Evolutionary conservation across 37 sponge, comb jelly and placozoan species (phyloP), one percentile per base, ranked within the genome.

Genomic region (Eunapius fragilis): DNA sequence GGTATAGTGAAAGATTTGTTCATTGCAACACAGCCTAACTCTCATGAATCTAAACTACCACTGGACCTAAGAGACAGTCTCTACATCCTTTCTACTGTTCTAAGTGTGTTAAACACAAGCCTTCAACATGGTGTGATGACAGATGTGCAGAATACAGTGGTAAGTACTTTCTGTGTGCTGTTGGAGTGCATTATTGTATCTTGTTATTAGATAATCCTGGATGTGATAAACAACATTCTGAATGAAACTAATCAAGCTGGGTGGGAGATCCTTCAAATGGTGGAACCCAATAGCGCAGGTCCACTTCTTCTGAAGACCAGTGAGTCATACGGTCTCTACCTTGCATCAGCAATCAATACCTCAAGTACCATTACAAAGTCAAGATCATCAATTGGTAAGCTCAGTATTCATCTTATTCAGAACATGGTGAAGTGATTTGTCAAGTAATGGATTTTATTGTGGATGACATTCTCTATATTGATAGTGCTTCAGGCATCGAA

Each of bases 261-360:
- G 30, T 84, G 49, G 49, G 17, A 84, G 7, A 25, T 30, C 48
- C 76, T 84, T 24, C 75, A 84, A 45, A 27, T 9, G 17, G 85
- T 33, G 0, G 26, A 80, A 13, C 80, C 71, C 32, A n/a, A 41
- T 79, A 31, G n/a, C n/a, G n/a, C 41, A 27, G 37, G 78, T 77
- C 19, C 78, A 35, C 27, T 35, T 11, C 28, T 87, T 12, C 74
- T 87, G 2, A n/a, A 79, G 80, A 72, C 36, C 24, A 58, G 47
- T 9, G 87, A 87, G 50, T 68, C 80, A 25, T 87, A 87, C 26
- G 87, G 70, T 0, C 72, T 79, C 25, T 87, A 71, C n/a, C 24
- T 87, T 49, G 47, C 87, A 28, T 25, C 36, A 27, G 41, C 45
- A 0, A 24, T 84, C 67, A 27, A 73, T 17, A 30, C 38, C 32